Evolutionary conservation across 2,888 invertebrate genomes (phyloP), one percentile per base, ranked within the genome.

Genomic region (Panorpa germanica): DNA sequence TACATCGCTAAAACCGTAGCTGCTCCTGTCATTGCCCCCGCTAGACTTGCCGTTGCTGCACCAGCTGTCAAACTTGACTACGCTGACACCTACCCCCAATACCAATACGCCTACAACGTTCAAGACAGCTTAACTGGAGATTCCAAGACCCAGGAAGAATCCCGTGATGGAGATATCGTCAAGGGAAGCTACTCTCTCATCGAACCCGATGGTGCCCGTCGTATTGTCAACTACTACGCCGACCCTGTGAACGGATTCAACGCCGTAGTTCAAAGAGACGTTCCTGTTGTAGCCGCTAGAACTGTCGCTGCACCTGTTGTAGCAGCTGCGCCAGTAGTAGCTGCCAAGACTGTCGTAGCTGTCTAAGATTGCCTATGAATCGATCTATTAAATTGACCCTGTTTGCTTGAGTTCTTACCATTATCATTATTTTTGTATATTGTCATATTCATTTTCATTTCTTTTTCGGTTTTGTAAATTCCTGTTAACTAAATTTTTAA

Each of bases 181-280:
- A 53, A 53, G 38, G 60, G 60, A 35, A 53, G 53, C 20, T 60
- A 59, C 47, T 56, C 56, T 30, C 43, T 60, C 31, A 48, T 49
- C 37, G 59, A 60, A 41, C 48, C 60, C 31, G 60, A 59, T 40
- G 60, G 60, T 39, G 52, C 53, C 33, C 49, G 52, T 34, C 50
- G 60, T 37, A 55, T 45, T 28, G 60, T 60, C 28, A 57, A 53
- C 41, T 60, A 60, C 45, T 54, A 53, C 32, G 56, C 58, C 31
- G 59, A 59, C 39, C 46, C 53, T 22, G 39, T 57, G 38, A 55
- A 56, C 38, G 59, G 60, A 36, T 60, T 60, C 47, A 59, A 59
- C 41, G 59, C 59, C 28, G 52, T 59, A 20, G 59, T 60, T 5
- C 48, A 48, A 38, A 53, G 50, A 39, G 52, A 52, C 41, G 47